phyloP scores from a whole-genome alignment of 1,140 invertebrate genomes.

The Bombyx mori region ASM3026992v2 NC_085129.1:4284001-4284500 shows the following conservation, averaged over 20 bases:
- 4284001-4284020: slow-evolving; percentile 18
- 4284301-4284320: slow-evolving; percentile 45
- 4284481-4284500: no score
- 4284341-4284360: slow-evolving; percentile 35
- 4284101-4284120: no score
- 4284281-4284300: slow-evolving; percentile 36
- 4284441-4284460: slow-evolving; percentile 9
- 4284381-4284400: slow-evolving; percentile 35
- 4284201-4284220: no score
- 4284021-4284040: slow-evolving; percentile 6
- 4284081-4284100: no score
- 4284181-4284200: no score
- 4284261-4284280: slow-evolving; percentile 40
- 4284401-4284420: slow-evolving; percentile 28
- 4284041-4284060: slow-evolving; percentile 11
- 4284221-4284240: neutral
- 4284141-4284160: no score
- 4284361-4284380: slow-evolving; percentile 42
- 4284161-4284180: no score
- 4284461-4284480: neutral
- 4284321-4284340: slow-evolving; percentile 32
- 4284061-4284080: neutral
- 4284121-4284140: no score
- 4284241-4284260: slow-evolving; percentile 19
- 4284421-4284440: slow-evolving; percentile 18